Conservation (phyloP, 2,113 vertebrate genomes). For the Anoura caudifer region DNA sequence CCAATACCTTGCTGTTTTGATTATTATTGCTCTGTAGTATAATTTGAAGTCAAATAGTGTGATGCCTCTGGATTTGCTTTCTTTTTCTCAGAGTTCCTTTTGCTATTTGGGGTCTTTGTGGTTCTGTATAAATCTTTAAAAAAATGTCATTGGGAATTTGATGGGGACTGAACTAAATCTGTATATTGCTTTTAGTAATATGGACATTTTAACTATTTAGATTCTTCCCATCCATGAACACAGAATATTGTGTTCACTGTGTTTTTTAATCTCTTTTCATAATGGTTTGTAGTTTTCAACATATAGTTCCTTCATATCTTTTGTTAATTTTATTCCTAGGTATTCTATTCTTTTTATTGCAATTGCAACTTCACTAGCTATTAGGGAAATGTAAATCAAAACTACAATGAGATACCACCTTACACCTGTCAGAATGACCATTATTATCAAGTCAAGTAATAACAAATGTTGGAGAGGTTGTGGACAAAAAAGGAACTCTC, state of each 20-base stretch:
- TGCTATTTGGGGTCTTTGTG: background rate
- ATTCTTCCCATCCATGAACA: background rate
- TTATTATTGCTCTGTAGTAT: background rate
- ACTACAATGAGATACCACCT: background rate
- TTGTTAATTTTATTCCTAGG: background rate
- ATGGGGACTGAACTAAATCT: background rate
- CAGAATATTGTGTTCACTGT: no score
- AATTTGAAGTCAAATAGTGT: background rate
- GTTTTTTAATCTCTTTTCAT: no score
- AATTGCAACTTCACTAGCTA: background rate
- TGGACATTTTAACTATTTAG: background rate
- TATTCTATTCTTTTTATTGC: background rate
- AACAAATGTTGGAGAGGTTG: background rate
- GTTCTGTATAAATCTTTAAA: background rate
- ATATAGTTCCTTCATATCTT: background rate
- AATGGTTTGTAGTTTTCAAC: background rate
- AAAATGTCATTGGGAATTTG: background rate
- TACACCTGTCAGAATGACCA: background rate
- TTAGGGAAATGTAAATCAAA: background rate
- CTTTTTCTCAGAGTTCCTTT: background rate
- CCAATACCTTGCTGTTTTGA: background rate
- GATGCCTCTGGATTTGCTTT: background rate
- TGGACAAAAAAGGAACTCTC: background rate
- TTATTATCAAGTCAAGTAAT: background rate
- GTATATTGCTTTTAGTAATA: background rate